A percentile compares a stretch with the other conserved stretches of the same genome.
Evolutionary conservation across 2,797 vertebrate genomes (phyloP).

Genomic region (Yasuhikotakia modesta): DNA sequence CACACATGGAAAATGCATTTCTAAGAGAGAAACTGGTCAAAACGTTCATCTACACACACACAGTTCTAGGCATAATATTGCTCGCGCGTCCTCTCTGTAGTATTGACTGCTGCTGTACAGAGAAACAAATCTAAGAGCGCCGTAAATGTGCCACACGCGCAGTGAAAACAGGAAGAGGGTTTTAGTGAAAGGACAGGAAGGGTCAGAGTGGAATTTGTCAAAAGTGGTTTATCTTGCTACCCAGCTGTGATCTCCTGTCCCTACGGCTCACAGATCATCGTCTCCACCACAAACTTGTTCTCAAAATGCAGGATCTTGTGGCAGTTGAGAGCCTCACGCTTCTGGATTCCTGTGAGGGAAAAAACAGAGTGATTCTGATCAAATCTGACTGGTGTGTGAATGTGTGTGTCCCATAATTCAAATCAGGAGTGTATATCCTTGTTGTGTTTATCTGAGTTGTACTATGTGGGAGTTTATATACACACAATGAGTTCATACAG

Average conservation of each 20-base stretch:
- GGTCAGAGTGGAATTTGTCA: slow-evolving; percentile 50
- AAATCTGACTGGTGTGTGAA: too few relatives aligned
- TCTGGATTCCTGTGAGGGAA: slow-evolving; percentile 87
- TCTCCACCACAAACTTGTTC: slow-evolving; percentile 87
- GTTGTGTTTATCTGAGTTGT: too few relatives aligned
- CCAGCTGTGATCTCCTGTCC: slow-evolving; percentile 8
- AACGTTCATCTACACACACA: slow-evolving; percentile 13
- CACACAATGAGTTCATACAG: too few relatives aligned
- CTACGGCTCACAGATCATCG: slow-evolving; percentile 86
- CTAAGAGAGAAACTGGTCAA: slow-evolving; percentile 32
- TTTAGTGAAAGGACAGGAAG: slow-evolving; percentile 46
- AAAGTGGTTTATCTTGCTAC: slow-evolving; percentile 27
- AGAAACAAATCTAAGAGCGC: slow-evolving; percentile 53
- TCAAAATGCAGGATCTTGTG: slow-evolving; percentile 90
- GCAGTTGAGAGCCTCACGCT: slow-evolving; percentile 86
- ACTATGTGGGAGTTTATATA: too few relatives aligned
- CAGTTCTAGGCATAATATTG: slow-evolving; percentile 32
- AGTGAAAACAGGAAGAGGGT: slow-evolving; percentile 48
- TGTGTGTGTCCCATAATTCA: too few relatives aligned
- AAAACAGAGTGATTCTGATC: background rate
- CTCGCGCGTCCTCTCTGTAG: slow-evolving; percentile 26
- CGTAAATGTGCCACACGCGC: slow-evolving; percentile 41
- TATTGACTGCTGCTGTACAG: slow-evolving; percentile 48
- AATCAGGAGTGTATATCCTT: too few relatives aligned
- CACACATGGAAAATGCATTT: slow-evolving; percentile 17